Percentiles rank a stretch among this genome's conserved stretches.
Conservation (phyloP, 2,888 invertebrate species). For the Leptura quadrifasciata region DNA sequence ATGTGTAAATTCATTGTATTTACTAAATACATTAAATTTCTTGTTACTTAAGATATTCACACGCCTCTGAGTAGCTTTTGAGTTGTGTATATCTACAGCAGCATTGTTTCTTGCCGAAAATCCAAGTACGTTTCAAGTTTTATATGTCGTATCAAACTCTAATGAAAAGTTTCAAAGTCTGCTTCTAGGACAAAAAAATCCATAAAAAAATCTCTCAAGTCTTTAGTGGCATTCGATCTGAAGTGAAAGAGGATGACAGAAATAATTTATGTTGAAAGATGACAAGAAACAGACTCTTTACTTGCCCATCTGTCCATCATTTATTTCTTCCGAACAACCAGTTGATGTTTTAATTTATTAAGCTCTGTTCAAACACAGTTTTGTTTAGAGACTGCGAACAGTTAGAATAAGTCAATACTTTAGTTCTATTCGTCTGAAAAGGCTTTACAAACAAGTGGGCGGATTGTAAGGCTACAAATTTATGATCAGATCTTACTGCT, state of each 20-base stretch:
- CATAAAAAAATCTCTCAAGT: not conserved
- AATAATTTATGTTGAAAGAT: constrained; percentile 10
- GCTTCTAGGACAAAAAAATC: not conserved
- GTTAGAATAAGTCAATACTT: constrained; percentile 14
- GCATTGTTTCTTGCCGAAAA: too few species aligned
- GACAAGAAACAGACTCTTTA: constrained; percentile 7
- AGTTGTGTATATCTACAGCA: too few species aligned
- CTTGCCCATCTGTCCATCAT: constrained; percentile 5
- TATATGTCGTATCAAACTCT: constrained; percentile 1
- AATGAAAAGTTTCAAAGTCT: not conserved
- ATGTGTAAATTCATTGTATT: too few species aligned
- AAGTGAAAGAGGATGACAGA: not conserved
- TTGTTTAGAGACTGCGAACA: constrained; percentile 13
- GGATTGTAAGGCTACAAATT: not conserved
- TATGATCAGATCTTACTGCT: not conserved
- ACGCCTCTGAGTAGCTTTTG: too few species aligned
- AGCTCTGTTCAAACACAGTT: not conserved
- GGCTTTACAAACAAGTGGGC: not conserved
- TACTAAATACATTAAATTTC: too few species aligned
- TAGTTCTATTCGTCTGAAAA: not conserved
- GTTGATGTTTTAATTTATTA: constrained; percentile 16
- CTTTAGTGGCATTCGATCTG: not conserved
- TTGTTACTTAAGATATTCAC: too few species aligned
- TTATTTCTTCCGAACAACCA: constrained; percentile 5
- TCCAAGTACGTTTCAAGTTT: not conserved